Evolutionary conservation across 2,113 vertebrate species (phyloP).

Genomic region (Ceyx cyanopectus): DNA sequence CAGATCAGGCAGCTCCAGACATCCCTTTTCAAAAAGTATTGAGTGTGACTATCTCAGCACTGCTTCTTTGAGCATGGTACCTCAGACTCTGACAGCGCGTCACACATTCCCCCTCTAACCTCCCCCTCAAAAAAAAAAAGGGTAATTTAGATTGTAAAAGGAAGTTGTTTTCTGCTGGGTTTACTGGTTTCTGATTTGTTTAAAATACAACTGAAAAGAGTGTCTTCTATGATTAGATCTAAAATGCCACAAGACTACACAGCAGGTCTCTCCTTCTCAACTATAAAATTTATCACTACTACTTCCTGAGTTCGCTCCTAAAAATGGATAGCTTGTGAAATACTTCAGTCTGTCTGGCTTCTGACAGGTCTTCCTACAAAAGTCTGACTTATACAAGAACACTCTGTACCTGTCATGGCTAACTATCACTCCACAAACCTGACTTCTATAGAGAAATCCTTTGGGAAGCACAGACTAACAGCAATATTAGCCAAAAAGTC

Average conservation of each 20-base stretch:
- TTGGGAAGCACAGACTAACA: not conserved
- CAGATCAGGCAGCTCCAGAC: not conserved
- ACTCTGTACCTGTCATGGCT: slow-evolving; percentile 37
- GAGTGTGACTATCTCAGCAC: not conserved
- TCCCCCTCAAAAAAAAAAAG: not conserved
- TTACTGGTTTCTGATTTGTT: not conserved
- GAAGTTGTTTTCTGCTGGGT: not conserved
- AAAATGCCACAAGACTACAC: not conserved
- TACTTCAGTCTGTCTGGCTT: slow-evolving; percentile 37
- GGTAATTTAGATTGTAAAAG: not conserved
- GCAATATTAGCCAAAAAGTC: not conserved
- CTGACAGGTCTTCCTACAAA: slow-evolving; percentile 49
- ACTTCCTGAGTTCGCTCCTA: not conserved
- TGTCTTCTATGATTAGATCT: not conserved
- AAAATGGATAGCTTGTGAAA: slow-evolving; percentile 54
- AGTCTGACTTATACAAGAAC: slow-evolving; percentile 22
- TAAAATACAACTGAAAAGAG: not conserved
- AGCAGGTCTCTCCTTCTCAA: not conserved
- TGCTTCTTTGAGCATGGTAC: not conserved
- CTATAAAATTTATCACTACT: slow-evolving; percentile 3
- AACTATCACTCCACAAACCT: not conserved
- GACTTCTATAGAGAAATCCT: not conserved
- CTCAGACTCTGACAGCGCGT: not conserved
- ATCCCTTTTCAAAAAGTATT: not conserved
- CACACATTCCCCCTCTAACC: not conserved